Base-by-base conservation (phyloP, 2,113 vertebrate genomes). In the Cheilinus undulatus region DNA sequence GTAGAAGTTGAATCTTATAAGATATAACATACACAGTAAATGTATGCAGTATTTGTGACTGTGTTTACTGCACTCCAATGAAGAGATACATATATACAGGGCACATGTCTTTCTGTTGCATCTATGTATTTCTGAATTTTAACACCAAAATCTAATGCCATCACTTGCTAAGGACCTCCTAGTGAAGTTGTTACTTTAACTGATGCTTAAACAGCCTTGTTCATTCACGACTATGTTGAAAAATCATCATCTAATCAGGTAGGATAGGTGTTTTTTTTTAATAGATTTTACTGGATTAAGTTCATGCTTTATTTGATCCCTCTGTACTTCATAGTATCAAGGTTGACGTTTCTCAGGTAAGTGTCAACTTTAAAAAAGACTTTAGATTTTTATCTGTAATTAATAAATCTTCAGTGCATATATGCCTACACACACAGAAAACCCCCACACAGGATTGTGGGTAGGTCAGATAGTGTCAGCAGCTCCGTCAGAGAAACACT, bases 371-470 rank as follows among this genome's bases (percentile, higher is more conserved):
- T 61, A 74, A 51, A 34, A 14, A 8, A 13, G 6, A 48, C 30
- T 76, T 73, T 58, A n/a, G 14, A 38, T 32, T 68, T 26, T 63
- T 54, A 58, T 72, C 36, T 23, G 24, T 34, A 51, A 69, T 61
- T 45, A 46, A 57, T 13, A 61, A 69, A 19, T 62, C 24, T 32
- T 48, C 56, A 46, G 53, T n/a, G 19, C 45, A 63, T 23, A 59
- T 28, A 40, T 32, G 7, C 58, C 78, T 73, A 65, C 84, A 67
- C 84, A 64, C 73, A 17, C 43, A 24, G 24, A 81, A 50, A 66
- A 85, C 67, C 73, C 69, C 48, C 42, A 40, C 62, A 63, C 19
- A 0, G 75, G 38, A 75, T 53, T 76, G 45, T 83, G 80, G 69
- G 73, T 61, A 73, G 68, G 32, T 83, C 81, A 78, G 57, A 60